phyloP scores from a whole-genome alignment of 2,113 vertebrate species.

The Ginglymostoma cirratum region DNA sequence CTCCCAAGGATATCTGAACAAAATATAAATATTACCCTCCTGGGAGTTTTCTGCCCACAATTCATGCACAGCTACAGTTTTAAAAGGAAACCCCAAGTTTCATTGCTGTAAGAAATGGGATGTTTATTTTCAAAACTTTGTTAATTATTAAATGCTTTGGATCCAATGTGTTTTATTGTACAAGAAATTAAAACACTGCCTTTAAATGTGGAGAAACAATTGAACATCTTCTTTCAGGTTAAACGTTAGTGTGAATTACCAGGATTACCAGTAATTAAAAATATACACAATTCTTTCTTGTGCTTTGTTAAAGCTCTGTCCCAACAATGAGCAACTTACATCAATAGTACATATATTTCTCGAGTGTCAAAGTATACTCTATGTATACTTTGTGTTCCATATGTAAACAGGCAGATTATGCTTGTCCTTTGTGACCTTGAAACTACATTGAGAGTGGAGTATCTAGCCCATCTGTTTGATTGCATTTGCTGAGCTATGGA shows the following conservation, averaged over 20 bases:
- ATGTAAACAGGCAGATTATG: conserved; percentile 25
- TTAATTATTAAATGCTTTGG: neutral
- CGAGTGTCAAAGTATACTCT: conserved; percentile 16
- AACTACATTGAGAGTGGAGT: conserved; percentile 23
- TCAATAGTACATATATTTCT: conserved; percentile 26
- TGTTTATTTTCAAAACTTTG: neutral
- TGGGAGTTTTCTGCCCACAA: neutral
- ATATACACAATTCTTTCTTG: neutral
- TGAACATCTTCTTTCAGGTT: neutral
- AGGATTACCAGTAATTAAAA: neutral
- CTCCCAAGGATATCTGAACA: neutral
- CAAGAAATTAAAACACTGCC: neutral
- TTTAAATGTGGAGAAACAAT: neutral
- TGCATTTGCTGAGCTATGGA: conserved; percentile 20
- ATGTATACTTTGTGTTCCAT: neutral
- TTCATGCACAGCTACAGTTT: neutral
- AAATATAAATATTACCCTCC: neutral
- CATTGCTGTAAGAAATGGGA: neutral
- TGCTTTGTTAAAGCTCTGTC: neutral
- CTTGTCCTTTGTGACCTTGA: conserved; percentile 32
- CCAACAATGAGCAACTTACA: conserved; percentile 12
- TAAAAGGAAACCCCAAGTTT: neutral
- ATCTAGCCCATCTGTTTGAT: conserved; percentile 23
- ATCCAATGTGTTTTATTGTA: neutral
- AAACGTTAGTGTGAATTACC: neutral